phyloP scores from a whole-genome alignment of 2,113 vertebrate genomes.

The Oenanthe oenanthe region DNA sequence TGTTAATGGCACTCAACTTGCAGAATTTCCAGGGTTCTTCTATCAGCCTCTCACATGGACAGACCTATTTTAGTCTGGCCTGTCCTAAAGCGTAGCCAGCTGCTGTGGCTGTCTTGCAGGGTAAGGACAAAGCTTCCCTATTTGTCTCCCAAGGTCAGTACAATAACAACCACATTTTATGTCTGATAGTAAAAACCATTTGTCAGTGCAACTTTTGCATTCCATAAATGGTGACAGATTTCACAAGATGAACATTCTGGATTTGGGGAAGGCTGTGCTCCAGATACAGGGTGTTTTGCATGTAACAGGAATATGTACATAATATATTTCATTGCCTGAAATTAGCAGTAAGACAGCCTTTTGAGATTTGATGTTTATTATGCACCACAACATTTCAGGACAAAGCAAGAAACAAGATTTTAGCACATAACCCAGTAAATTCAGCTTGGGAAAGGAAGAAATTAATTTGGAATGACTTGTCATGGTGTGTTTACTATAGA shows the following conservation, averaged over 20 bases:
- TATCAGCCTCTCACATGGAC: neutral
- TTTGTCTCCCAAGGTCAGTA: constrained; percentile 54
- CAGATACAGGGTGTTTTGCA: neutral
- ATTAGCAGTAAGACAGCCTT: constrained; percentile 7
- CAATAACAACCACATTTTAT: constrained; percentile 37
- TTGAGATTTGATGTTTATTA: constrained; percentile 9
- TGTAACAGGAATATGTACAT: neutral
- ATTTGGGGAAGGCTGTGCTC: neutral
- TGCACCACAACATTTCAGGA: neutral
- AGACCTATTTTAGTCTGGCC: constrained; percentile 55
- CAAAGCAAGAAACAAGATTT: constrained; percentile 20
- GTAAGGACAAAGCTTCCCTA: constrained; percentile 37
- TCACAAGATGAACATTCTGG: neutral
- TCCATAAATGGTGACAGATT: neutral
- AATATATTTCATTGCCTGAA: constrained; percentile 26
- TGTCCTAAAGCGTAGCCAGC: constrained; percentile 56
- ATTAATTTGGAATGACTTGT: constrained; percentile 38
- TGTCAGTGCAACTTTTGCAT: neutral
- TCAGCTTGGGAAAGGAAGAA: constrained; percentile 3
- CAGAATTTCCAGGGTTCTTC: constrained; percentile 3
- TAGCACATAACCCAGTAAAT: constrained; percentile 1
- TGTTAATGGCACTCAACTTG: neutral
- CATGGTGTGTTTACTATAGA: constrained; percentile 5
- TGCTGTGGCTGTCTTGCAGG: constrained; percentile 30
- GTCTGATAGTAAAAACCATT: constrained; percentile 29